phyloP scores from a whole-genome alignment of 2,113 vertebrate genomes.

The Herpailurus yagouaroundi region DNA sequence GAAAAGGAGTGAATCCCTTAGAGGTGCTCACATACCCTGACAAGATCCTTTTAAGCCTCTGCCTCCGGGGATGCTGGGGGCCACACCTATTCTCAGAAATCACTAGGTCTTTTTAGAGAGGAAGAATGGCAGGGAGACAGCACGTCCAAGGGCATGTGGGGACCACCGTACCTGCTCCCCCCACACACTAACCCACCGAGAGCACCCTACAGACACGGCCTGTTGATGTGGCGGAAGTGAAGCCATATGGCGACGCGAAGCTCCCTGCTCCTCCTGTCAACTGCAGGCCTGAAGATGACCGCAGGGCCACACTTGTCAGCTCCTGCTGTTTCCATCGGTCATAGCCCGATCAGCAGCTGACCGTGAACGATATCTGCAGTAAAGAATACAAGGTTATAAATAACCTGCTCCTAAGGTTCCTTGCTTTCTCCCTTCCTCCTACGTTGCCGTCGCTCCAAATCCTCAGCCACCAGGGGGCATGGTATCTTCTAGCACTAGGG shows the following conservation, averaged over 20 bases:
- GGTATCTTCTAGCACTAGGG: background rate
- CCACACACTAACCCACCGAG: fast-evolving
- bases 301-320: background rate
- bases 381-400: background rate
- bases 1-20: background rate
- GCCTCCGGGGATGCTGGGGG: background rate
- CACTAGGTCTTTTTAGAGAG: background rate
- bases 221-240: background rate
- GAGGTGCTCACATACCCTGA: background rate
- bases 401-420: background rate
- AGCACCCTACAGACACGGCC: background rate
- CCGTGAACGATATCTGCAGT: background rate
- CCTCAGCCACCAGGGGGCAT: background rate
- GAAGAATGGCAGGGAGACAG: background rate
- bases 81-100: background rate
- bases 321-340: background rate
- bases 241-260: background rate
- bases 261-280: background rate
- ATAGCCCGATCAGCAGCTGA: background rate
- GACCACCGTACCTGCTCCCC: background rate
- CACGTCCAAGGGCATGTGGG: background rate
- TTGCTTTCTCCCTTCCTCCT: background rate
- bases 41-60: background rate
- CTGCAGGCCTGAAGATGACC: background rate
- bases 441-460: background rate